Evolutionary conservation across 2,113 vertebrate genomes (phyloP).

Genomic region (Taxidea taxus): DNA sequence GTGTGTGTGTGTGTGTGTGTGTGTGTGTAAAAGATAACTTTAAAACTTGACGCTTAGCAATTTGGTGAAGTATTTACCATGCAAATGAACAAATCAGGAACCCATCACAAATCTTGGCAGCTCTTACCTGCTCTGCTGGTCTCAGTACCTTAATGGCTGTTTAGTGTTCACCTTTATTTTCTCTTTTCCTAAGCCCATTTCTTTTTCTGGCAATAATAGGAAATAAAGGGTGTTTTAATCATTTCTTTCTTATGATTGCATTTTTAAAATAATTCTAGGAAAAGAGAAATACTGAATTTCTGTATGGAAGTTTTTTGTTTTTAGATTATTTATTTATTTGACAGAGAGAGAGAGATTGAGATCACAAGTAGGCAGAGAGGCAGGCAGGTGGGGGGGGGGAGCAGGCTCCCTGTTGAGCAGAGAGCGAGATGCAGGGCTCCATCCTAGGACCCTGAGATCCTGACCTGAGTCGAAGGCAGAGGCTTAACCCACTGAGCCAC

Average conservation of each 20-base stretch:
- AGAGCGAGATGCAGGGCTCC: no score
- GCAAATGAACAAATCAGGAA: constrained; percentile 77
- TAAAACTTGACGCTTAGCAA: constrained; percentile 69
- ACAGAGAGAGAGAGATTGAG: no score
- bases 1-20: constrained; percentile 51
- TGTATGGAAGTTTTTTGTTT: neutral
- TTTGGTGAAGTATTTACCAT: constrained; percentile 78
- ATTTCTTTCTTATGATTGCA: constrained; percentile 72
- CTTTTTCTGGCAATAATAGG: constrained; percentile 83
- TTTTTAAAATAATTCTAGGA: constrained; percentile 76
- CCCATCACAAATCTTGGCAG: constrained; percentile 70
- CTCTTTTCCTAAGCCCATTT: constrained; percentile 77
- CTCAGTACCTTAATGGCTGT: constrained; percentile 77
- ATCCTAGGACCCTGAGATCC: no score
- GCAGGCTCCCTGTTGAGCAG: no score
- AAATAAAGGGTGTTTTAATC: constrained; percentile 73
- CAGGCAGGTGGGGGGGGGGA: no score
- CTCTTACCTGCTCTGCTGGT: constrained; percentile 73
- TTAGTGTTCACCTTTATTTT: constrained; percentile 81
- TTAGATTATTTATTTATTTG: no score
- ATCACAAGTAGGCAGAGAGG: no score
- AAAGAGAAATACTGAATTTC: constrained; percentile 57
- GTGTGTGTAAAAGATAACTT: constrained; percentile 67
- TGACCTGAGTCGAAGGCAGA: no score
- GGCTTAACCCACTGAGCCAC: no score